phyloP scores from a whole-genome alignment of 2,888 invertebrate species.

The Antheraea yamamai region DNA sequence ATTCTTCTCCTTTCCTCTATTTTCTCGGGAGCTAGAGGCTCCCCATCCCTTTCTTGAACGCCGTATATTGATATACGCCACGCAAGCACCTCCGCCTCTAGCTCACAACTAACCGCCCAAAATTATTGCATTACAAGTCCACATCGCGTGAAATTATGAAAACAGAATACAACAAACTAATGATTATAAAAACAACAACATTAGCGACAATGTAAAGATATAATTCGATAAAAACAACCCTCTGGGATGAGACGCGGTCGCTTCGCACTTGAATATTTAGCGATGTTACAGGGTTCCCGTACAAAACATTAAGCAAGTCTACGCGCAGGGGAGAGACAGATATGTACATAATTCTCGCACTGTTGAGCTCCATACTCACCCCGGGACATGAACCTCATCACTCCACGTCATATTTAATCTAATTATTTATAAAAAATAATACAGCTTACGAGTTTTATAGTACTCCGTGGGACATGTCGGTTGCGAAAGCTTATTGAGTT shows the following conservation, averaged over 20 bases:
- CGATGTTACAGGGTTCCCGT: not conserved
- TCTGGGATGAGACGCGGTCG: constrained; percentile 10
- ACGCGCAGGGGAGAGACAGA: constrained; percentile 1
- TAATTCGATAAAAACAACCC: constrained; percentile 10
- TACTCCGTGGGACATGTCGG: not conserved
- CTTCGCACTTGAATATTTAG: constrained; percentile 16
- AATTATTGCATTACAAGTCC: no score
- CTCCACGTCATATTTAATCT: constrained; percentile 10
- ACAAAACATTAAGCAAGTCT: constrained; percentile 3
- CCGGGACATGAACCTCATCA: constrained; percentile 19
- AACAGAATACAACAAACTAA: not conserved
- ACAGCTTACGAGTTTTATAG: not conserved
- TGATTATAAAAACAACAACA: not conserved
- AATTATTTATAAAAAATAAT: constrained; percentile 10
- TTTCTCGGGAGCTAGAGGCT: no score
- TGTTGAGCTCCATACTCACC: constrained; percentile 23
- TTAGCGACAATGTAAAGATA: constrained; percentile 6
- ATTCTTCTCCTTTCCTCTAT: no score
- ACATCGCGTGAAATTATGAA: not conserved
- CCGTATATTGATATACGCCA: no score
- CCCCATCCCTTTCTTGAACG: no score
- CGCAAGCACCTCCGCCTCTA: no score
- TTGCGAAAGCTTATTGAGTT: not conserved
- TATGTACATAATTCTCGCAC: constrained; percentile 23
- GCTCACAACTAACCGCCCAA: no score